Evolutionary conservation across 2,888 invertebrate genomes (phyloP).

Genomic region (Dryobotodes eremita): DNA sequence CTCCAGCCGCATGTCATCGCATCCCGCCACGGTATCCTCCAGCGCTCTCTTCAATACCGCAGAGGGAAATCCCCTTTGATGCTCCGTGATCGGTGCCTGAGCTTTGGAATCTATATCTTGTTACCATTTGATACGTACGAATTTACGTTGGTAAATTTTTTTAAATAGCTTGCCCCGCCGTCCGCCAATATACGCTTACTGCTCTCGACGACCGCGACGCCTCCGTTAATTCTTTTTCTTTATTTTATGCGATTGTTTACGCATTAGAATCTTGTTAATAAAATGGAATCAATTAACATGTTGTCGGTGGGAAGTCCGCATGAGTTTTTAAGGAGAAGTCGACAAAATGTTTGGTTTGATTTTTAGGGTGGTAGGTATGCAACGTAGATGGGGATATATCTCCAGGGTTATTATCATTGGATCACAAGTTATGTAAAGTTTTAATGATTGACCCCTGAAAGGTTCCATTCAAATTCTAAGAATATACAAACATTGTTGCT

Average conservation of each 20-base stretch:
- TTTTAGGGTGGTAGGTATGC: background rate
- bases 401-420: background rate
- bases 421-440: background rate
- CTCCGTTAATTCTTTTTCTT: conserved; percentile 4
- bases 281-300: background rate
- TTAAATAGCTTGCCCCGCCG: no score
- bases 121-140: no score
- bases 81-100: no score
- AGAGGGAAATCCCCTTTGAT: no score
- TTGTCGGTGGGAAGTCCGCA: background rate
- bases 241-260: conserved; percentile 21
- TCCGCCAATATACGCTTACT: no score
- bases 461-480: background rate
- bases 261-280: conserved; percentile 13
- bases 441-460: background rate
- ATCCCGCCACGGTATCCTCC: no score
- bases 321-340: background rate
- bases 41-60: no score
- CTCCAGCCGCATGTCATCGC: no score
- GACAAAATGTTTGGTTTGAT: conserved; percentile 1
- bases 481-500: background rate
- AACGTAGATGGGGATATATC: background rate
- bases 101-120: no score
- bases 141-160: no score
- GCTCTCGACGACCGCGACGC: background rate